phyloP scores from a whole-genome alignment of 2,888 invertebrate species.

The Onthophagus sagittarius region DNA sequence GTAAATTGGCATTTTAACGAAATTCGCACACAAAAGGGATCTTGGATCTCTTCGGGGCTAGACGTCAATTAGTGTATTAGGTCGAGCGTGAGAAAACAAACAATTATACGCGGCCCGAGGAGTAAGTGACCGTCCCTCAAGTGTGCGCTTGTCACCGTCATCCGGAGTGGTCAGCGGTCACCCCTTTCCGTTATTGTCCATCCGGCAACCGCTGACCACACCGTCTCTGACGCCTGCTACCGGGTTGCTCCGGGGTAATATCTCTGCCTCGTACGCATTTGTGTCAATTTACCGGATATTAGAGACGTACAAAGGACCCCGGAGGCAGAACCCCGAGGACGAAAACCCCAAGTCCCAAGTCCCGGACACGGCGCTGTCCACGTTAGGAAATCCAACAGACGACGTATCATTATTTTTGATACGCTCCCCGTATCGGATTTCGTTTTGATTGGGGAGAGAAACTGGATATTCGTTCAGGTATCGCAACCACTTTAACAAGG shows the following conservation, averaged over 20 bases:
- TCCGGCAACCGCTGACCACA: conserved; percentile 32
- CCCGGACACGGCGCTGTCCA: conserved; percentile 1
- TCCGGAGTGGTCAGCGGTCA: conserved; percentile 38
- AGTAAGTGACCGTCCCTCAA: conserved; percentile 41
- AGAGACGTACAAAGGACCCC: conserved; percentile 36
- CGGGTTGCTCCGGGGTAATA: conserved; percentile 33
- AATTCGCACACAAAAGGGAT: conserved; percentile 39
- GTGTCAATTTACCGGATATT: conserved; percentile 46
- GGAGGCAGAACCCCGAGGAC: too few species aligned
- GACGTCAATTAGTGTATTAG: conserved; percentile 50
- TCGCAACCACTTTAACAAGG: conserved; percentile 41
- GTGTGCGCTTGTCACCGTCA: conserved; percentile 47
- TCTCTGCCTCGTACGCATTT: conserved; percentile 36
- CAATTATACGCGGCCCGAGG: conserved; percentile 47
- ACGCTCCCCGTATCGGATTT: conserved; percentile 44
- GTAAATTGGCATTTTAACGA: conserved; percentile 42
- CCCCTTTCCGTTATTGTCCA: conserved; percentile 35
- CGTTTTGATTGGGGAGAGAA: conserved; percentile 44
- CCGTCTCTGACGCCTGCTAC: conserved; percentile 19
- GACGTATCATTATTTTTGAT: conserved; percentile 49
- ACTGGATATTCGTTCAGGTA: conserved; percentile 39
- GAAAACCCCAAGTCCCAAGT: not conserved
- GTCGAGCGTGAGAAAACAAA: conserved; percentile 51
- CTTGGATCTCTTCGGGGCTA: conserved; percentile 45
- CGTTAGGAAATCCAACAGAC: conserved; percentile 42